Evolutionary conservation across 2,797 vertebrate species (phyloP), one percentile per base, ranked within the genome.

Genomic region (Zonotrichia albicollis): DNA sequence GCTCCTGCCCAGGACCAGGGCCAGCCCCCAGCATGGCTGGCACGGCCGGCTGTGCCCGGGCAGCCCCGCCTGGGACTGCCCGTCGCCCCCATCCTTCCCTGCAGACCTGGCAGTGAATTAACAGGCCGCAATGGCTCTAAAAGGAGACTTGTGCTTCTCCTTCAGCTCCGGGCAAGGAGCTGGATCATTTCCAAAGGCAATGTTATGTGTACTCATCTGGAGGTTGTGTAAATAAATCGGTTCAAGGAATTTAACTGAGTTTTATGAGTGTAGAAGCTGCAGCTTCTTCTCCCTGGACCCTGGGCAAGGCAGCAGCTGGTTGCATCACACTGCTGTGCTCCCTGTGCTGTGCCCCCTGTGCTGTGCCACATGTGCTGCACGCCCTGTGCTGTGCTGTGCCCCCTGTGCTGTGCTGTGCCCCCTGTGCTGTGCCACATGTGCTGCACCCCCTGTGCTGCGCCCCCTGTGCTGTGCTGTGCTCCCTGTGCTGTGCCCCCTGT

Each of bases 11-110:
- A 5, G 65, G 34, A 8, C 16, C 2, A 72, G 34, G 1, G 14
- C 7, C 22, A 2, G 7, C 34, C 2, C 14, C 0, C 4, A 8
- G 15, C n/a, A 4, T 0, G 2, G 36, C 9, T 3, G 8, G 45
- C 61, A 17, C 1, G 1, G 50, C n/a, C 6, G 48, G 32, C 36
- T n/a, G 26, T 18, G 43, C 17, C 14, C 2, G 13, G 57, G 40
- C 23, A 26, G 46, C 18, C 51, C 43, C 15, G 8, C 6, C 46
- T 3, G 5, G 2, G 29, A 5, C 0, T 0, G 45, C 23, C 23
- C 50, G 4, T 48, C 2, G 1, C 10, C 32, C 51, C 14, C 25
- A 18, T 12, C 1, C 2, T 51, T 62, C 18, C 6, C 46, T 18
- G 48, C 53, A 43, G 11, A 42, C 10, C 74, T 23, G 43, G 57